Evolutionary conservation across 2,888 invertebrate species (phyloP).

Genomic region (Drosophila colorata): DNA sequence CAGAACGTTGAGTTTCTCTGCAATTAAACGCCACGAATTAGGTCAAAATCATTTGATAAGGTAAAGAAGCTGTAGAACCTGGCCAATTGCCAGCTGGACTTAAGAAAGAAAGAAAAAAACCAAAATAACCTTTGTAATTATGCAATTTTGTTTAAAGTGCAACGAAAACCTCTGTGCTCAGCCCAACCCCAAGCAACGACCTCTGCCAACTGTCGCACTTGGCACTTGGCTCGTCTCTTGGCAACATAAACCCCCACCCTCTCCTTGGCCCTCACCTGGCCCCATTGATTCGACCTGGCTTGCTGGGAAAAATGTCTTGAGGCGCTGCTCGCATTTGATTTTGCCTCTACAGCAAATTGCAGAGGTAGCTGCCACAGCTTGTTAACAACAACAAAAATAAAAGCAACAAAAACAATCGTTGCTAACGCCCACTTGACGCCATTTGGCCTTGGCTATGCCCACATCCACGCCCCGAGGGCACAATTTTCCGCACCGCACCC

Average conservation of each 20-base stretch:
- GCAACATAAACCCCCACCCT: no score
- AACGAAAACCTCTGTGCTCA: slow-evolving; percentile 49
- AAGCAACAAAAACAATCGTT: slow-evolving; percentile 14
- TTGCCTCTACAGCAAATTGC: slow-evolving; percentile 58
- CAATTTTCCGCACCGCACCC: slow-evolving; percentile 27
- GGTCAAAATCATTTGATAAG: slow-evolving; percentile 36
- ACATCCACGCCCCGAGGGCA: slow-evolving; percentile 24
- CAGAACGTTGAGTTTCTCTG: slow-evolving; percentile 92
- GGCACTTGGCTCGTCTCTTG: slow-evolving; percentile 6
- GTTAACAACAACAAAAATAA: slow-evolving; percentile 62
- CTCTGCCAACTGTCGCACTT: slow-evolving; percentile 37
- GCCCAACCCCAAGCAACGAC: slow-evolving; percentile 4
- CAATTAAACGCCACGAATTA: slow-evolving; percentile 66
- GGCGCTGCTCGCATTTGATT: slow-evolving; percentile 58
- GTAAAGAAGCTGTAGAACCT: slow-evolving; percentile 27
- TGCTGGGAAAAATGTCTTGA: slow-evolving; percentile 46
- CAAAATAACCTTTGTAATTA: slow-evolving; percentile 57
- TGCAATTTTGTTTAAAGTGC: slow-evolving; percentile 67
- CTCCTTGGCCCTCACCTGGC: neutral
- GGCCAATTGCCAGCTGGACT: slow-evolving; percentile 25
- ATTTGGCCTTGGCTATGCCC: slow-evolving; percentile 56
- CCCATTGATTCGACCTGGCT: slow-evolving; percentile 45
- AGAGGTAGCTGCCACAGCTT: slow-evolving; percentile 59
- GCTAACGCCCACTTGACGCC: slow-evolving; percentile 61
- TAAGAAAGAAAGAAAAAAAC: neutral